phyloP scores from a whole-genome alignment of 2,888 invertebrate species.

The Eilema sororculum region DNA sequence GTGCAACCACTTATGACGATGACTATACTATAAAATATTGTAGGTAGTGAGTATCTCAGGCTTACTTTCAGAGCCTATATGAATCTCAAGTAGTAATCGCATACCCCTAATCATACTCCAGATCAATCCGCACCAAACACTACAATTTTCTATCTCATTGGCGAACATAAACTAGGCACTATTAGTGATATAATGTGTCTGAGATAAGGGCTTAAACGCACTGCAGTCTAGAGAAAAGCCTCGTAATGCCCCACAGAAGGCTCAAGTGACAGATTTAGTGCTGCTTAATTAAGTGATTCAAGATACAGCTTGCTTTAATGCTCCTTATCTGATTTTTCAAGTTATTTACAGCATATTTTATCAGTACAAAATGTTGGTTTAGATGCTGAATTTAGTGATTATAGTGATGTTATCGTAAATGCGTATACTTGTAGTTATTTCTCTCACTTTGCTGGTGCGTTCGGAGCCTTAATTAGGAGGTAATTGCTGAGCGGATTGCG shows the following conservation, averaged over 20 bases:
- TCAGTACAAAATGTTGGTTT: slow-evolving; percentile 46
- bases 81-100: not conserved
- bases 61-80: not conserved
- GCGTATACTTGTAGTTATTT: slow-evolving; percentile 11
- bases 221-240: slow-evolving; percentile 71
- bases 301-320: slow-evolving; percentile 68
- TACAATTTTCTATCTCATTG: slow-evolving; percentile 45
- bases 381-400: slow-evolving; percentile 47
- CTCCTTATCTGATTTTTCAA: slow-evolving; percentile 74
- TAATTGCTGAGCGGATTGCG: slow-evolving; percentile 14
- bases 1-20: too few species aligned
- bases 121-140: slow-evolving; percentile 19
- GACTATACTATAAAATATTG: not conserved
- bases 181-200: slow-evolving; percentile 79
- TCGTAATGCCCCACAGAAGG: slow-evolving; percentile 70
- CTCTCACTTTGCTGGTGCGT: slow-evolving; percentile 14
- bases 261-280: slow-evolving; percentile 82
- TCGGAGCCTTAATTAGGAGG: slow-evolving; percentile 6
- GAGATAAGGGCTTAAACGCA: slow-evolving; percentile 77
- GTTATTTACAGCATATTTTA: slow-evolving; percentile 65
- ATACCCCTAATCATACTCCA: slow-evolving; percentile 13
- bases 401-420: slow-evolving; percentile 36
- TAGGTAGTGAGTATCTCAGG: not conserved
- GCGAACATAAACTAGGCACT: slow-evolving; percentile 73
- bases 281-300: slow-evolving; percentile 81